Percentiles rank a stretch among this genome's conserved stretches.
Conservation (phyloP, 2,797 vertebrate species). For the Gallinago stenura region DNA sequence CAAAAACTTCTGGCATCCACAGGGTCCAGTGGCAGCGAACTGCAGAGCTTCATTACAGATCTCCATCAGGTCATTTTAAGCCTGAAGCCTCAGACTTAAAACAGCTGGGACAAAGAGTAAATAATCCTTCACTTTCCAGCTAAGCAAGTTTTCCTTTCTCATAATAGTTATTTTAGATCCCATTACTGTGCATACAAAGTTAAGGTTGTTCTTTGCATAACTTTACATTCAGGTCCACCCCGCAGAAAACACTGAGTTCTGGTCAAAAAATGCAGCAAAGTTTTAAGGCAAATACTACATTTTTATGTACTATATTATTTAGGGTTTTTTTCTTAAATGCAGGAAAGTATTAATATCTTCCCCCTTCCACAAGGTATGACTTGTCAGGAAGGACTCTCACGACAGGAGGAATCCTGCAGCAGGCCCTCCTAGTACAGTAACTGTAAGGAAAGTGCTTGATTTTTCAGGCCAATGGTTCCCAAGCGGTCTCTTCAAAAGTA, state of each 20-base stretch:
- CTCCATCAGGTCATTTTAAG: not conserved
- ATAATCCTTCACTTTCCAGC: not conserved
- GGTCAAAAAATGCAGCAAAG: not conserved
- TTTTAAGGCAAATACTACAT: not conserved
- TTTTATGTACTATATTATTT: not conserved
- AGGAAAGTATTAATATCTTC: not conserved
- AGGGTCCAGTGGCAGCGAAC: not conserved
- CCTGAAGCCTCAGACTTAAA: not conserved
- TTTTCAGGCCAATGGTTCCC: not conserved
- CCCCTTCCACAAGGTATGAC: not conserved
- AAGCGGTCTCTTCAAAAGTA: not conserved
- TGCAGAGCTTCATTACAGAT: not conserved
- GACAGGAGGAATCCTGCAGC: not conserved
- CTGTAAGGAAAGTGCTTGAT: not conserved
- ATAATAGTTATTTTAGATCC: conserved; percentile 37
- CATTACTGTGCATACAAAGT: conserved; percentile 11
- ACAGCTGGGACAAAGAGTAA: conserved; percentile 11
- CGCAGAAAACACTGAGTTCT: not conserved
- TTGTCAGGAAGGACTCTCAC: not conserved
- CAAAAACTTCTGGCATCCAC: not conserved
- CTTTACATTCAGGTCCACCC: not conserved
- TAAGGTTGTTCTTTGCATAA: not conserved
- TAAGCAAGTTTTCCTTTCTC: conserved; percentile 21
- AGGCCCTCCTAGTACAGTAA: not conserved
- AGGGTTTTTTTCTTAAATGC: not conserved